Evolutionary conservation across 2,113 vertebrate genomes (phyloP).

Genomic region (Scophthalmus maximus): DNA sequence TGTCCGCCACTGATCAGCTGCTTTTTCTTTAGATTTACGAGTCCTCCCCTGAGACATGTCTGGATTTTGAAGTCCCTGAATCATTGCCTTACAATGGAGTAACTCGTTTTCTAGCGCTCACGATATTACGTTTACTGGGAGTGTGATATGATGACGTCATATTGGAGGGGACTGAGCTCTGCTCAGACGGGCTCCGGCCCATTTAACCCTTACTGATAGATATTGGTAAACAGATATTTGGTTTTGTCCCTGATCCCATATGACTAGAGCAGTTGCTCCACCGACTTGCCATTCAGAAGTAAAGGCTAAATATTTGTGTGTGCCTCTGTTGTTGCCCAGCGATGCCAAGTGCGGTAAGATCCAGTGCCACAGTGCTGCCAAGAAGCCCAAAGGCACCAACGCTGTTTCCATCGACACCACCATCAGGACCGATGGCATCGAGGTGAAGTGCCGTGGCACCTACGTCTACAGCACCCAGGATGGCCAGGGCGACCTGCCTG

Average conservation of each 20-base stretch:
- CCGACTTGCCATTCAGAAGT: too few relatives aligned
- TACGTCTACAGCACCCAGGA: conserved; percentile 88
- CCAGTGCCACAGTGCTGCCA: conserved; percentile 92
- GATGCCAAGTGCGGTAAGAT: conserved; percentile 95
- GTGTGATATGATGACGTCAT: too few relatives aligned
- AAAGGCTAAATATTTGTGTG: not conserved
- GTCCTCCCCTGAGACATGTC: too few relatives aligned
- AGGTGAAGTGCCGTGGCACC: conserved; percentile 90
- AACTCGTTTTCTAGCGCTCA: too few relatives aligned
- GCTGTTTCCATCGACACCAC: conserved; percentile 89
- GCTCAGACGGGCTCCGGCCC: not conserved
- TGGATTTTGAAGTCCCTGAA: too few relatives aligned
- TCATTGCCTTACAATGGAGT: too few relatives aligned
- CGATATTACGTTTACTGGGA: too few relatives aligned
- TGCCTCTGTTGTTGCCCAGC: conserved; percentile 68
- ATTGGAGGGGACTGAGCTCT: not conserved
- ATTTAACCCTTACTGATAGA: not conserved
- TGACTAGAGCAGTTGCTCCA: too few relatives aligned
- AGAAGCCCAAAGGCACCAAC: conserved; percentile 87
- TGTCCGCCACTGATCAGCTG: too few relatives aligned
- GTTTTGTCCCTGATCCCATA: not conserved
- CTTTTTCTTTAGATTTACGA: too few relatives aligned
- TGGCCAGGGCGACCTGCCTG: conserved; percentile 86
- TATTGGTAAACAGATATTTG: not conserved
- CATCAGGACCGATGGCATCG: conserved; percentile 81